These are phyloP conservation scores for Portunus trituberculatus DNA, from an alignment of 1,140 invertebrate genomes.

Conservation along the genomic window DNA sequence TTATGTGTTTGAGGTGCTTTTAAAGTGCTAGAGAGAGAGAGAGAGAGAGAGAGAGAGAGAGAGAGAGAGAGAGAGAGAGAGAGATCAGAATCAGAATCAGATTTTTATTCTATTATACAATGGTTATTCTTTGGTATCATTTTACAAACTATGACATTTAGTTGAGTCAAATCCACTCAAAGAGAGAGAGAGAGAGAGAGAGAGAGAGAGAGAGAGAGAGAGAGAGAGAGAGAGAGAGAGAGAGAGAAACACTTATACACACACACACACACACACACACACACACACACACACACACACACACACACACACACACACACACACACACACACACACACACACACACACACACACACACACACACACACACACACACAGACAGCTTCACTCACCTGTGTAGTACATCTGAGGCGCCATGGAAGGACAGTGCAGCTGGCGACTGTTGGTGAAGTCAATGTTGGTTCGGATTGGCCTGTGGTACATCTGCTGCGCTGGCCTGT, in stretches of 20 bases:
- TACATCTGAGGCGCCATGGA: slow-evolving; percentile 76
- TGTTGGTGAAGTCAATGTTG: slow-evolving; percentile 95
- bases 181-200: no score
- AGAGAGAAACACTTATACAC: neutral
- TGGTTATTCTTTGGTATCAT: no score
- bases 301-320: no score
- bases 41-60: slow-evolving; percentile 51
- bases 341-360: neutral
- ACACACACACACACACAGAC: neutral
- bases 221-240: slow-evolving; percentile 23
- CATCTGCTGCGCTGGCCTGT: slow-evolving; percentile 92
- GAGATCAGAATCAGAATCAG: no score
- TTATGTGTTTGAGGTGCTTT: neutral
- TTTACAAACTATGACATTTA: no score
- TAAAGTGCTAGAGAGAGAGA: neutral
- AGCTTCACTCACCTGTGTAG: slow-evolving; percentile 70
- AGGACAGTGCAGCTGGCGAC: slow-evolving; percentile 69
- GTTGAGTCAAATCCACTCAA: no score
- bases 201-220: slow-evolving; percentile 51
- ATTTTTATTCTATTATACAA: no score
- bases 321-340: no score
- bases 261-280: no score
- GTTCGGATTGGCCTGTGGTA: slow-evolving; percentile 96
- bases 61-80: neutral
- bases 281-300: no score